Evolutionary conservation across 1,140 invertebrate species (phyloP), one percentile per base, ranked within the genome.

Genomic region (Cotesia chilonis): DNA sequence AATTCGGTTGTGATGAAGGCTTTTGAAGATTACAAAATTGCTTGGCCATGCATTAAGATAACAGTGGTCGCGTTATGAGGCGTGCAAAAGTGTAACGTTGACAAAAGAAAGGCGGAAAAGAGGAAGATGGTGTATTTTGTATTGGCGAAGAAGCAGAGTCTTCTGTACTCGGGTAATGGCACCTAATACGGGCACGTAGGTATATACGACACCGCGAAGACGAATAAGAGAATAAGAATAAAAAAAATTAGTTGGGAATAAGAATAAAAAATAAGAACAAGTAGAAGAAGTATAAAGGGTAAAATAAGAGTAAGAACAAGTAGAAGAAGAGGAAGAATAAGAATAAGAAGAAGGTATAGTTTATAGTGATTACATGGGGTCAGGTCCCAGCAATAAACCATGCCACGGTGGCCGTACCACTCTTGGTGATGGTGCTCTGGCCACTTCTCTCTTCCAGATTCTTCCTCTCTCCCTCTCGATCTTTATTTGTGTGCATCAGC

Each of bases 361-460:
- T 85, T 87, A 86, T 86, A 86, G 84, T 85, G 85, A 87, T 85
- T 86, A 84, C 85, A 86, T 82, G 84, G 83, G 84, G 84, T 86
- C 85, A 87, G 83, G 83, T 85, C 82, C 60, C 73, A 77, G 84
- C 81, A 85, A 86, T 87, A 87, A 87, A 87, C 78, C 84, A 86
- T 85, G 78, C 70, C 74, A 82, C 78, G 82, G 83, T 84, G 84
- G 83, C 80, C 83, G 41, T 47, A 47, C 41, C 41, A 47, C 41
- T 47, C 41, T 47, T 47, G 41, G 41, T 47, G 41, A 80, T 84
- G 77, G 80, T 75, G 61, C 60, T 55, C 61, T 38, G 47, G 71
- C 54, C 71, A 70, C 57, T 71, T 63, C 36, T 41, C 69, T 47
- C 10, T 28, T 28, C 28, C 28, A 28, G 28, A 65, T 54, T 71